phyloP scores from a whole-genome alignment of 2,113 vertebrate species.

The Ctenomys sociabilis region DNA sequence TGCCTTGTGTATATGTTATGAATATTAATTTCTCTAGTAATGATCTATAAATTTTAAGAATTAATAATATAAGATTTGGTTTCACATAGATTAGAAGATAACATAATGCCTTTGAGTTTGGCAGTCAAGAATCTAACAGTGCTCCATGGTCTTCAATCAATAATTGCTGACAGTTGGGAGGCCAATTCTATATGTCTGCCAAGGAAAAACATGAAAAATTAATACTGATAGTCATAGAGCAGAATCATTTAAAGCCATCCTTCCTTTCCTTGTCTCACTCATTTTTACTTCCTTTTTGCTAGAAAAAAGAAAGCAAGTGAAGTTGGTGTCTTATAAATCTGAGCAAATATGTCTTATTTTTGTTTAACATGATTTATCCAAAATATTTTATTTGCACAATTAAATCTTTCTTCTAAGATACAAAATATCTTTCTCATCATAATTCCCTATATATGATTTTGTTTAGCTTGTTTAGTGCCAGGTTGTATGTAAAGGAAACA shows the following conservation, averaged over 20 bases:
- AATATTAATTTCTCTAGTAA: slow-evolving; percentile 75
- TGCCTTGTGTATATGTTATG: slow-evolving; percentile 66
- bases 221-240: not conserved
- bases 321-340: slow-evolving; percentile 26
- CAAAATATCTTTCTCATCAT: not conserved
- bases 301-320: not conserved
- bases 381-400: not conserved
- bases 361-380: not conserved
- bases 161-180: slow-evolving; percentile 64
- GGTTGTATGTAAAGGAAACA: slow-evolving; percentile 1
- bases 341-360: not conserved
- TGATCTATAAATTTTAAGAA: slow-evolving; percentile 82
- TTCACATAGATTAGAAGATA: slow-evolving; percentile 80
- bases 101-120: slow-evolving; percentile 82
- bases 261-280: not conserved
- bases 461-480: not conserved
- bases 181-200: slow-evolving; percentile 65
- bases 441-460: slow-evolving; percentile 12
- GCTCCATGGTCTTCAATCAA: slow-evolving; percentile 77
- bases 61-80: slow-evolving; percentile 80
- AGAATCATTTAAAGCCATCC: not conserved
- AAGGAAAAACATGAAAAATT: slow-evolving; percentile 58
- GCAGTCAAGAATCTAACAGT: slow-evolving; percentile 74
- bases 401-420: slow-evolving; percentile 46
- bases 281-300: not conserved